Percentiles rank a stretch among this genome's conserved stretches.
Conservation (phyloP, 2,113 vertebrate genomes). For the Pangasianodon gigas region DNA sequence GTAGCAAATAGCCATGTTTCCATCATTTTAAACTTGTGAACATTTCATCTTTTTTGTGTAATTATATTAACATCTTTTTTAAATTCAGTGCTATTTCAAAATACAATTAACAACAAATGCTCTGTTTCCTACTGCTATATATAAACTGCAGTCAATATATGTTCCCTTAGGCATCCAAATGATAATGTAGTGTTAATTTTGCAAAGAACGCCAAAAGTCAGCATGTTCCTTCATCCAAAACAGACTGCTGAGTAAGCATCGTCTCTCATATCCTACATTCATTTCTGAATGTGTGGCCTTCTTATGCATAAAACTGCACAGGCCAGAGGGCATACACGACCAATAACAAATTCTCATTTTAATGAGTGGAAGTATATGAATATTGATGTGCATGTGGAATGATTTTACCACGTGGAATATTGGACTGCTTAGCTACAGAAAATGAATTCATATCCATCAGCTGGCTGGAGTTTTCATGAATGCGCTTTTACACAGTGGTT, state of each 20-base stretch:
- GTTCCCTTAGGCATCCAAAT: constrained; percentile 9
- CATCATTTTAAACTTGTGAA: background rate
- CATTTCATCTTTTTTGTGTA: background rate
- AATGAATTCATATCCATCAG: constrained; percentile 35
- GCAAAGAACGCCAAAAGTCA: constrained; percentile 46
- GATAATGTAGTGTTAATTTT: constrained; percentile 45
- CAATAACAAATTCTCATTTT: constrained; percentile 43
- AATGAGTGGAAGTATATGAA: constrained; percentile 39
- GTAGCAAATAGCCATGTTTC: background rate
- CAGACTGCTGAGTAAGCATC: constrained; percentile 63
- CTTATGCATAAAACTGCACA: background rate
- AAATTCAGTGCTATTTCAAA: background rate
- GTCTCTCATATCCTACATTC: constrained; percentile 46
- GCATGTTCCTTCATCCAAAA: constrained; percentile 56
- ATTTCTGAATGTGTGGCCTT: constrained; percentile 31
- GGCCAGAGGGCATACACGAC: constrained; percentile 22
- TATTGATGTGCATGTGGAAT: constrained; percentile 40
- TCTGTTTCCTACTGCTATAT: background rate
- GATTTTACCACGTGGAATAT: constrained; percentile 17
- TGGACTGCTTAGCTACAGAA: constrained; percentile 36
- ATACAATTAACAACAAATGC: background rate
- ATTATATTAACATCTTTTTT: background rate
- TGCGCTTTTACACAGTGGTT: background rate
- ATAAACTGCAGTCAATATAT: constrained; percentile 23
- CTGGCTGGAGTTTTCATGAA: background rate